These are phyloP conservation scores for Phocides pigmalion DNA, from an alignment of 1,140 invertebrate genomes.

Conservation along the genomic window DNA sequence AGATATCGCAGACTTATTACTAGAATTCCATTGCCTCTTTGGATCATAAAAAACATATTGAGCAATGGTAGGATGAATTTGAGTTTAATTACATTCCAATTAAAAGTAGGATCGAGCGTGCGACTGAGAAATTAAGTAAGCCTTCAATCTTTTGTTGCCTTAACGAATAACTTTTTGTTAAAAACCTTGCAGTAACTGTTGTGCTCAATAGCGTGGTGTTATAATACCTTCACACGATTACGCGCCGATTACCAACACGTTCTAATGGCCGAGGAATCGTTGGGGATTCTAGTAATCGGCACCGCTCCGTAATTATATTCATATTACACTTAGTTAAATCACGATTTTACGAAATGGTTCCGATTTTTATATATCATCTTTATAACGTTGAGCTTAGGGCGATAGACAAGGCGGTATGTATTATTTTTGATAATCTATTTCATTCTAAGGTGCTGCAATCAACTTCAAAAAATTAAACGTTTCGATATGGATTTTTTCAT, in stretches of 20 bases:
- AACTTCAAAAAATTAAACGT: too few relatives aligned
- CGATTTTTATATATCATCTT: neutral
- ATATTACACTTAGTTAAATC: slow-evolving; percentile 11
- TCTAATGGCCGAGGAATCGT: slow-evolving; percentile 29
- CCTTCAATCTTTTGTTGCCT: slow-evolving; percentile 74
- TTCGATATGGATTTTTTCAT: too few relatives aligned
- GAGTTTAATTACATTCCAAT: slow-evolving; percentile 11
- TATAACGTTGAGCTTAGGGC: too few relatives aligned
- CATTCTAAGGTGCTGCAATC: too few relatives aligned
- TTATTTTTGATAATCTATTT: too few relatives aligned
- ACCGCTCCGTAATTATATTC: slow-evolving; percentile 10
- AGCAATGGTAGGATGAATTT: neutral
- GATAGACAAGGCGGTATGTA: too few relatives aligned
- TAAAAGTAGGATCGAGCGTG: slow-evolving; percentile 52
- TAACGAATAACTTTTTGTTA: slow-evolving; percentile 69
- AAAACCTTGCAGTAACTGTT: slow-evolving; percentile 68
- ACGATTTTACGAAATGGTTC: neutral
- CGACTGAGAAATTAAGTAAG: slow-evolving; percentile 76
- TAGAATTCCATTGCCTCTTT: too few relatives aligned
- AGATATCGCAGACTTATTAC: too few relatives aligned
- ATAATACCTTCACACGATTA: slow-evolving; percentile 73
- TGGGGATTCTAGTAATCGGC: slow-evolving; percentile 27
- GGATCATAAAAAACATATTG: slow-evolving; percentile 6
- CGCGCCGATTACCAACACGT: slow-evolving; percentile 33
- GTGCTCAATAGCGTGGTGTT: slow-evolving; percentile 62